Evolutionary conservation across 2,888 invertebrate species (phyloP), one percentile per base, ranked within the genome.

Genomic region (Microchrysa polita): DNA sequence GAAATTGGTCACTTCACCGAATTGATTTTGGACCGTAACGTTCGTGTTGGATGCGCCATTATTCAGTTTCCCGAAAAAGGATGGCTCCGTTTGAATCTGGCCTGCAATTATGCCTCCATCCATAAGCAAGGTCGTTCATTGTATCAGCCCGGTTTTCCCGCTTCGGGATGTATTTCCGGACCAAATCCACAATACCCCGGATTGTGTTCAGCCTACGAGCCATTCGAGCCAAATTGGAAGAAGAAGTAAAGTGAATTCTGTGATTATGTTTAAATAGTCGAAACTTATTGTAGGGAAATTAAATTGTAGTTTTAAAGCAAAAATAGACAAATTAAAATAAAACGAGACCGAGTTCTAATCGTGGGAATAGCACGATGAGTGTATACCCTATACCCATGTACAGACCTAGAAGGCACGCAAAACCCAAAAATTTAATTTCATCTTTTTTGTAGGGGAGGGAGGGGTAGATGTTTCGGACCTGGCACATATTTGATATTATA

Each of bases 1-100:
- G 69, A 69, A 72, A 72, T 60, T 44, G 72, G 72, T 48, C 72
- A 72, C 22, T 72, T 72, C 44, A 72, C 72, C n/a, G 72, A 60
- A 48, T n/a, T 72, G 48, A 42, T 72, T 22, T n/a, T 60, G 60
- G 72, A 72, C 48, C 42, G 72, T 44, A 72, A 72, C 16, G 22
- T 60, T 16, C 59, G 60, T n/a, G 59, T 72, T 42, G 72, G 72
- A 12, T 72, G 72, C n/a, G 59, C 74, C 12, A 60, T 44, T 27
- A 22, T 67, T n/a, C 59, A 67, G 40, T 67, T 67, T 16, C 57
- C 67, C 12, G 67, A 73, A 52, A 44, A 48, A 18, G 67, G 60
- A 67, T 67, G 40, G 60, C 42, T 18, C 27, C 61, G 53, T 27
- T 53, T 61, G 52, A 59, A 71, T 42, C 53, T 72, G 72, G 72